These are phyloP conservation scores for Motacilla tschutschensis DNA, from an alignment of 2,113 vertebrate genomes.

Conservation along the genomic window DNA sequence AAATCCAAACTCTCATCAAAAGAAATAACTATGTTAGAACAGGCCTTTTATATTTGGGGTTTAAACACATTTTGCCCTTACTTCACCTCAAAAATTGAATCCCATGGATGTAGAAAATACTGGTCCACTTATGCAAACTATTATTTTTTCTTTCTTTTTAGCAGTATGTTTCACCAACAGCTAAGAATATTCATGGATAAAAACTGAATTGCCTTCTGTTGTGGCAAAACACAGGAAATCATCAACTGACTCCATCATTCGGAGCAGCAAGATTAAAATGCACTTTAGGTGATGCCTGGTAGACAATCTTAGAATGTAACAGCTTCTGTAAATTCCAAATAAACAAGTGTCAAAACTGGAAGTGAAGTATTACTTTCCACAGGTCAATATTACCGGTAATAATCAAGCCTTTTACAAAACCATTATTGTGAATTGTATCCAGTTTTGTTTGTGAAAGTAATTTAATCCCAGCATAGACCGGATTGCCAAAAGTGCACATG, in stretches of 20 bases:
- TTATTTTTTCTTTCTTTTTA: neutral
- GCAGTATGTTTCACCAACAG: neutral
- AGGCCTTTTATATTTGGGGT: neutral
- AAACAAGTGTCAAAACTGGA: neutral
- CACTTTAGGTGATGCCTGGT: neutral
- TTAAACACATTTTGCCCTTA: neutral
- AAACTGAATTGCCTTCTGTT: neutral
- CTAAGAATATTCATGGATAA: neutral
- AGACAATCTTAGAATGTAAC: neutral
- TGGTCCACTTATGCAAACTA: neutral
- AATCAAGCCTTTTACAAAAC: neutral
- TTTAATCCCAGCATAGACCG: neutral
- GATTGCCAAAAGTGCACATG: neutral
- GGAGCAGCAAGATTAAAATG: neutral
- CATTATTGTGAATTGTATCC: neutral
- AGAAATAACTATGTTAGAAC: neutral
- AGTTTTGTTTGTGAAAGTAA: neutral
- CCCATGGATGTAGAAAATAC: neutral
- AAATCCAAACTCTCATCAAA: neutral
- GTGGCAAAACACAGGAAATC: neutral
- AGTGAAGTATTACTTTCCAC: neutral
- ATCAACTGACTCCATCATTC: neutral
- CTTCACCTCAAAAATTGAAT: neutral
- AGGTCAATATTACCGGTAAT: neutral
- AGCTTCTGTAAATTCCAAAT: neutral